Conservation (phyloP, 2,888 invertebrate species). For the Nomada ferruginata region DNA sequence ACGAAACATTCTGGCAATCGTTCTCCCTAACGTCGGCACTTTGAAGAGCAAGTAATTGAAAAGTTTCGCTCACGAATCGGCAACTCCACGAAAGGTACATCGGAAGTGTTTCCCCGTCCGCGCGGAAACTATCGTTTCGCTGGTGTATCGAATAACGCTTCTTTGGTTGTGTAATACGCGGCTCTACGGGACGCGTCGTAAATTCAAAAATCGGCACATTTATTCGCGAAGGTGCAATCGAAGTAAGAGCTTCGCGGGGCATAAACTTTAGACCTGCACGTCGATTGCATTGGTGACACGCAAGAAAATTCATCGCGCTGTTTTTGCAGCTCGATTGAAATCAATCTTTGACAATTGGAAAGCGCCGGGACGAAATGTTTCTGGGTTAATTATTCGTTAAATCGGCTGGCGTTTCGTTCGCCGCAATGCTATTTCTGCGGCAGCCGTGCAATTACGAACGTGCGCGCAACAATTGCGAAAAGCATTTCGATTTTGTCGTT, state of each 20-base stretch:
- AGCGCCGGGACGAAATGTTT: conserved; percentile 2
- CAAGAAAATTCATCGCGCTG: neutral
- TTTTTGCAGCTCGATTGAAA: conserved; percentile 3
- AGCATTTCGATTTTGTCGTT: neutral
- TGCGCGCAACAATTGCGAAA: neutral
- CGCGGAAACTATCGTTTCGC: neutral
- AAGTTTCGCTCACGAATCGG: conserved; percentile 20
- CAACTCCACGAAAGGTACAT: neutral
- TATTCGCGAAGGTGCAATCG: conserved; percentile 24
- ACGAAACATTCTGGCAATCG: neutral
- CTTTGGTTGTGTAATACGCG: neutral
- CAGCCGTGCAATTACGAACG: neutral
- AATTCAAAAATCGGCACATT: conserved; percentile 38
- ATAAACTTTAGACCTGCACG: neutral
- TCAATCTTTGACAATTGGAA: conserved; percentile 19
- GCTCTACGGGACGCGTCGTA: conserved; percentile 1
- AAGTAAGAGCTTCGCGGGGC: conserved; percentile 28
- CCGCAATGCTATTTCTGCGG: neutral
- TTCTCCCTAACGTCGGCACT: neutral
- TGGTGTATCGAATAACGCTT: neutral
- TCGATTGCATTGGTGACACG: neutral
- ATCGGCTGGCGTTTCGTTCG: conserved; percentile 1
- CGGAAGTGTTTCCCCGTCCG: no score
- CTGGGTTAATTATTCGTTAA: conserved; percentile 20
- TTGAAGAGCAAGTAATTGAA: conserved; percentile 9